Evolutionary conservation across 2,888 invertebrate genomes (phyloP).

Genomic region (Anaspis maculata): DNA sequence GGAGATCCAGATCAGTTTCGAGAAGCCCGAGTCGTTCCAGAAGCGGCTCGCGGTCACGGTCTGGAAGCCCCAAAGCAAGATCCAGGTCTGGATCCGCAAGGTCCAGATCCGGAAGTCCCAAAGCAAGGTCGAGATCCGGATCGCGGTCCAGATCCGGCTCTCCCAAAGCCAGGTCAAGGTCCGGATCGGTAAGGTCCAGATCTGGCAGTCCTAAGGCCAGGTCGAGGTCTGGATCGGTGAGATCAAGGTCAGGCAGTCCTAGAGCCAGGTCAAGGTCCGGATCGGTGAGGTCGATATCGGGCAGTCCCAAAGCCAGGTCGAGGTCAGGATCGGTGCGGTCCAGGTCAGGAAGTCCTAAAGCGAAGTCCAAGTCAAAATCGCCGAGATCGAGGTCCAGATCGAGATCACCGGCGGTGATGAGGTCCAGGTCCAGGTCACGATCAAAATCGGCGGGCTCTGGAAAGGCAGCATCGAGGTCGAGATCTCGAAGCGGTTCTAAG

Average conservation of each 20-base stretch:
- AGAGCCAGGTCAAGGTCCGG: slow-evolving; percentile 22
- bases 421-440: slow-evolving; percentile 12
- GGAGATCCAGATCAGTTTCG: slow-evolving; percentile 13
- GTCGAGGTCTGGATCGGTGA: slow-evolving; percentile 17
- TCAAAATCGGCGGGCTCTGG: slow-evolving; percentile 16
- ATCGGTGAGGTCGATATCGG: slow-evolving; percentile 11
- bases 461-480: slow-evolving; percentile 16
- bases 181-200: slow-evolving; percentile 13
- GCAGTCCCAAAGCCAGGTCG: slow-evolving; percentile 21
- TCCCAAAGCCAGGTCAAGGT: slow-evolving; percentile 20
- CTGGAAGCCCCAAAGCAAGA: slow-evolving; percentile 9
- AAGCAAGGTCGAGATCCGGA: slow-evolving; percentile 21
- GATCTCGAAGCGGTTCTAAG: no score
- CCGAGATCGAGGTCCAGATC: no score
- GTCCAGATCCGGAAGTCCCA: slow-evolving; percentile 18
- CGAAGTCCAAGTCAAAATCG: background rate
- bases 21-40: slow-evolving; percentile 22
- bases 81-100: slow-evolving; percentile 26
- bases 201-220: slow-evolving; percentile 19
- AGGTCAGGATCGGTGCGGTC: slow-evolving; percentile 13
- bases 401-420: background rate
- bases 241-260: slow-evolving; percentile 13
- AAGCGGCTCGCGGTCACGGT: slow-evolving; percentile 22
- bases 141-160: slow-evolving; percentile 12
- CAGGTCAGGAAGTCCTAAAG: no score